Evolutionary conservation across 2,797 vertebrate genomes (phyloP), one percentile per base, ranked within the genome.

Genomic region (Mycteria americana): DNA sequence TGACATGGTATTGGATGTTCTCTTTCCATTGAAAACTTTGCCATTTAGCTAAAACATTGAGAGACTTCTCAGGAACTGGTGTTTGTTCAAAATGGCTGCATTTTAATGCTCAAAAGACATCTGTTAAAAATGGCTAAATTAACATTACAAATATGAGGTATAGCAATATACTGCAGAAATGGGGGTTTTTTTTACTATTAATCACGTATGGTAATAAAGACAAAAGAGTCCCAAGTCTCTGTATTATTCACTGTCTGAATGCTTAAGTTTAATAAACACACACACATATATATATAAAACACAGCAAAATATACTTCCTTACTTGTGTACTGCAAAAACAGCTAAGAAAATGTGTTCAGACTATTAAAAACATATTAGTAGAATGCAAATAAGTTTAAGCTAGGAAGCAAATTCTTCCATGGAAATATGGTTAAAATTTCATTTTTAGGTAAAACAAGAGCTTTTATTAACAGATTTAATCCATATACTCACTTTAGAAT

Each of bases 401-500:
- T 51, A 56, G 67, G 53, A 80, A 78, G 35, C 19, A 85, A 77
- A 68, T 79, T 67, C 15, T 95, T 87, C n/a, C 39, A 56, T 16
- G 3, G 43, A 67, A 37, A 50, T 17, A 67, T 2, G 7, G 13
- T 39, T 78, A 63, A 67, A 54, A 27, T 45, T 53, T 45, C 0
- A 46, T 43, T 79, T 94, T 64, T 37, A 46, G 10, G 59, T 72
- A 72, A 84, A 90, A 54, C 24, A 69, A 70, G 11, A 77, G 18
- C 18, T 89, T 88, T 73, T 57, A 43, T 54, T 78, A 50, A 67
- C 8, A 73, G 24, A 7, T 85, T 87, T 84, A 56, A 87, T 83
- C 56, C 59, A 65, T 35, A 86, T 72, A 97, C 96, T 57, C 94
- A 98, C 97, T 97, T 98, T 98, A 89, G 97, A 92, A 37, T 98